Evolutionary conservation across 1,140 invertebrate genomes (phyloP).

Genomic region (Chironomus striatipennis): DNA sequence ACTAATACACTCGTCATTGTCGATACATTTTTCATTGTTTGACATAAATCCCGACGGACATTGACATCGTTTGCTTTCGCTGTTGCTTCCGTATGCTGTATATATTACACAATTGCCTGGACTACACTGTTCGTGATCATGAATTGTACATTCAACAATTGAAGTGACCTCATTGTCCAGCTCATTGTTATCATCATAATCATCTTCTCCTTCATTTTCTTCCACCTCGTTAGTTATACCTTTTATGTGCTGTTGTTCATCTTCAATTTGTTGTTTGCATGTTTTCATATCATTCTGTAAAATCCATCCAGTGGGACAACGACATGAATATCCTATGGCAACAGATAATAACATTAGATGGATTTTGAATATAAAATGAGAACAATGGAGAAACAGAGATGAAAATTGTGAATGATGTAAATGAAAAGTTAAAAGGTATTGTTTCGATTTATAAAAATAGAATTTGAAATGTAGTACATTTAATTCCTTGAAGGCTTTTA

Average conservation of each 20-base stretch:
- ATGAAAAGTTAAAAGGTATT: not conserved
- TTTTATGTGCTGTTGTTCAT: constrained; percentile 24
- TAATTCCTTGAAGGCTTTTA: no score
- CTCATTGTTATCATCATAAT: constrained; percentile 38
- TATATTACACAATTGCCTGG: constrained; percentile 32
- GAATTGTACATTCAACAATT: constrained; percentile 35
- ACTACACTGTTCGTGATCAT: constrained; percentile 44
- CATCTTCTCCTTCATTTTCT: constrained; percentile 42
- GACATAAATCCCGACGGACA: constrained; percentile 42
- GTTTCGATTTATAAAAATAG: not conserved
- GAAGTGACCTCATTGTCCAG: constrained; percentile 37
- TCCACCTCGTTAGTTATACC: not conserved
- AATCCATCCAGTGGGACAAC: constrained; percentile 44
- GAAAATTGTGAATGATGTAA: not conserved
- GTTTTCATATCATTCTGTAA: constrained; percentile 40
- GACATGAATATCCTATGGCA: constrained; percentile 30
- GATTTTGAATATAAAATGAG: constrained; percentile 42
- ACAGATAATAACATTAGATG: not conserved
- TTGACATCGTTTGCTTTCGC: constrained; percentile 42
- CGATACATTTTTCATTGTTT: constrained; percentile 38
- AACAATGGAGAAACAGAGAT: not conserved
- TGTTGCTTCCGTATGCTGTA: constrained; percentile 49
- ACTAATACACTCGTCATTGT: constrained; percentile 69
- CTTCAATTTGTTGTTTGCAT: constrained; percentile 48
- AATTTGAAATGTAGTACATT: no score